Base-by-base conservation (phyloP, 2,888 invertebrate species). In the Gastracanthus pulcherrimus region DNA sequence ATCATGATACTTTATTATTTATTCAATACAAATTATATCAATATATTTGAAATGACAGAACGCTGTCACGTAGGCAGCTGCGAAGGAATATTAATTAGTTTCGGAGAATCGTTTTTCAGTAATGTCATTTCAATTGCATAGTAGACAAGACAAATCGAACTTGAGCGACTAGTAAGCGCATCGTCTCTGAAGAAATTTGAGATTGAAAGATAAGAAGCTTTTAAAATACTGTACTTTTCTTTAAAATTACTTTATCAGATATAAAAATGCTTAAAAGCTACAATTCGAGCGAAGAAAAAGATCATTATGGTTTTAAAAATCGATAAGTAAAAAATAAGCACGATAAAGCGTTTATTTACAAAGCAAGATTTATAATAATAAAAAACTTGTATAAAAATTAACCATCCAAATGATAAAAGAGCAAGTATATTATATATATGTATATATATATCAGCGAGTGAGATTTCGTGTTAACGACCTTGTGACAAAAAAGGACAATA, bases 321-420 rank as follows among this genome's bases (percentile, higher is more conserved):
- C 76, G 76, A 76, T 36, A 34, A 60, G 74, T 75, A 48, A 67
- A 67, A 77, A 58, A 58, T 78, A 69, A 79, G 78, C 75, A 83
- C 79, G 76, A 69, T 64, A 26, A 79, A 81, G 83, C 83, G 58
- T 81, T 78, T 80, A 83, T 83, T 82, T 82, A 75, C 80, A 81
- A 83, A 84, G 81, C 76, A 64, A 77, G 45, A 74, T 74, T 66
- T 58, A 64, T 67, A 58, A 72, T 36, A 45, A 70, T 41, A 51
- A 76, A 62, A 78, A 31, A 23, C 1, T 67, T 34, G 4, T 51
- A 64, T 71, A 41, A 72, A 76, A 76, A 62, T 67, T 38, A 79
- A 72, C 60, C 76, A 82, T 79, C 31, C 60, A 67, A 76, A 71
- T 76, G 13, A 67, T 71, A 45, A 71, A 66, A 26, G 34, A 72